Evolutionary conservation across 2,888 invertebrate species (phyloP).

Genomic region (Pyrgus malvae): DNA sequence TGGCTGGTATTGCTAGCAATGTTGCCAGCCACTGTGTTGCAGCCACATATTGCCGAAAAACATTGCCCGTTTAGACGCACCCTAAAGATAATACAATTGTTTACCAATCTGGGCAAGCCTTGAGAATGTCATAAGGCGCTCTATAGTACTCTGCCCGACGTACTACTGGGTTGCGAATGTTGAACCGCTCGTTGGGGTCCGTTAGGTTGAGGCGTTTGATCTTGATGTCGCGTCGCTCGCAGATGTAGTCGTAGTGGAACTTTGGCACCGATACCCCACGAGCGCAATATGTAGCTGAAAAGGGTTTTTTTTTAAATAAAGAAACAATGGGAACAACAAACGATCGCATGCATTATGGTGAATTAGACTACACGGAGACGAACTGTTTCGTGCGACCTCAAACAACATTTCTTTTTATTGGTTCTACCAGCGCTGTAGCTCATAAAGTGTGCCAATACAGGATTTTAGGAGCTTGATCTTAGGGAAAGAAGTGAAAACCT

Average conservation of each 20-base stretch:
- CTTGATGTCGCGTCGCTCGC: conserved; percentile 66
- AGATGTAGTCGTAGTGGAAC: conserved; percentile 75
- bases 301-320: conserved; percentile 20
- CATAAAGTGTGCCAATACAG: no score
- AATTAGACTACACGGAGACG: no score
- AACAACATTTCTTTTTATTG: no score
- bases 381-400: no score
- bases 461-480: no score
- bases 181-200: conserved; percentile 71
- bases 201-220: conserved; percentile 69
- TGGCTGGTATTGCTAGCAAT: no score
- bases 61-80: no score
- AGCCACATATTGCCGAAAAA: no score
- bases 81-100: no score
- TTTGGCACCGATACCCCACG: conserved; percentile 66
- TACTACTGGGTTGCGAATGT: conserved; percentile 66
- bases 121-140: conserved; percentile 70
- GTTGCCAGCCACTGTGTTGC: no score
- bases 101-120: conserved; percentile 75
- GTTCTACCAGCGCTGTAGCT: no score
- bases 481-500: no score
- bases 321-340: background rate
- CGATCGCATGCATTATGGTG: background rate
- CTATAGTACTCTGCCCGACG: conserved; percentile 72
- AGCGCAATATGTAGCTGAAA: conserved; percentile 63